These are phyloP conservation scores for Triops cancriformis DNA, from an alignment of 1,140 invertebrate genomes.

Conservation along the genomic window DNA sequence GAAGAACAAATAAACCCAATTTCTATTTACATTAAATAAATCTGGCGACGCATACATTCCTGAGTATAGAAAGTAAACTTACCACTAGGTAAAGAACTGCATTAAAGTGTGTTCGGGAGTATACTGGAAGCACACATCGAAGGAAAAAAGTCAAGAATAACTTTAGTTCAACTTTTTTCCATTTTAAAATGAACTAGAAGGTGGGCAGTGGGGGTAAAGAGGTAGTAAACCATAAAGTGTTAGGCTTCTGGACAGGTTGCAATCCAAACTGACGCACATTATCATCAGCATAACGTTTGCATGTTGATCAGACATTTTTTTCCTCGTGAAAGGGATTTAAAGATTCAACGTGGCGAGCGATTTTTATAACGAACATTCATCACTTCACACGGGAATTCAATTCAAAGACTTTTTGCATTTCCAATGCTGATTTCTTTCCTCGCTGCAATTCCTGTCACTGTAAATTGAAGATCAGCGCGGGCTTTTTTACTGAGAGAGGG, in stretches of 20 bases:
- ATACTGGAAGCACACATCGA: no score
- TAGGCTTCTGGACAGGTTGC: constrained; percentile 7
- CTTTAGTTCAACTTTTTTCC: no score
- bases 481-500: neutral
- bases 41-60: no score
- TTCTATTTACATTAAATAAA: neutral
- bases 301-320: neutral
- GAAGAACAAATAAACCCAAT: neutral
- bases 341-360: neutral
- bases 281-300: constrained; percentile 7
- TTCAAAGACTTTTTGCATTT: constrained; percentile 7
- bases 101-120: no score
- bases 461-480: neutral
- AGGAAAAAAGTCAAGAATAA: no score
- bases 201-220: neutral
- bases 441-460: constrained; percentile 8
- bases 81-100: no score
- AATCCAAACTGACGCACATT: neutral
- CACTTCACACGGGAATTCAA: neutral
- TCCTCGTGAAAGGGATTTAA: neutral
- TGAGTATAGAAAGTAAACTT: no score
- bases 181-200: no score
- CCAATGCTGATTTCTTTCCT: neutral
- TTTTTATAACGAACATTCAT: neutral
- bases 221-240: constrained; percentile 6